Evolutionary conservation across 1,140 invertebrate species (phyloP), one percentile per base, ranked within the genome.

Genomic region (Rhizoglyphus robini): DNA sequence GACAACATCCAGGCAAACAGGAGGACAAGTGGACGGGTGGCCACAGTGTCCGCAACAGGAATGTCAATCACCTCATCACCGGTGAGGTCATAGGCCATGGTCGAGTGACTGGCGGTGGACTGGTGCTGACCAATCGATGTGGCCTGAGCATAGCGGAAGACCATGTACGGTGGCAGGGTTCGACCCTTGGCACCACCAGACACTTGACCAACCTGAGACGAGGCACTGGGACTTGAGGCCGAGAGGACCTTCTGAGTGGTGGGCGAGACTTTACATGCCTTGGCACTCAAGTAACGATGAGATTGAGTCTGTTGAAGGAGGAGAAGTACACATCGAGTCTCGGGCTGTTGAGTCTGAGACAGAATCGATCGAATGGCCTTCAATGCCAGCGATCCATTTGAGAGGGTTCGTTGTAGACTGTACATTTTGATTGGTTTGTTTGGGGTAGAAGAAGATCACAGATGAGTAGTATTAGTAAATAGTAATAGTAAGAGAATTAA

Each of bases 1-100:
- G 88, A 86, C 72, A 88, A 76, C 54, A 94, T 76, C 89, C 89
- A 94, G 69, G 83, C 82, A 34, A 91, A 79, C 72, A 93, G 79
- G 2, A 90, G 73, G 18, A 86, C 79, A 3, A 89, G 71, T 0
- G 86, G 86, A 18, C 70, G 63, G 11, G 66, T 49, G 11, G 57
- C 51, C 25, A 30, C 48, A 18, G 41, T 47, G 13, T 36, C 34
- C 13, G 36, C 58, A 13, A 18, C 18, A 11, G 36, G 8, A 41
- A 18, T 11, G 8, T 41, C 36, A 41, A 41, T 41, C 18, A 23
- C 51, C 8, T 32, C 51, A 23, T 8, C 8, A 32, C 23, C 51
- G 51, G 51, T 54, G 15, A 54, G 8, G 51, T 54, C 51, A 8
- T 23, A 54, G 8, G 51, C 51, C 15, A 54, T 8, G 8, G 51